Evolutionary conservation across 1,140 invertebrate species (phyloP).

Genomic region (Sinonovacula constricta): DNA sequence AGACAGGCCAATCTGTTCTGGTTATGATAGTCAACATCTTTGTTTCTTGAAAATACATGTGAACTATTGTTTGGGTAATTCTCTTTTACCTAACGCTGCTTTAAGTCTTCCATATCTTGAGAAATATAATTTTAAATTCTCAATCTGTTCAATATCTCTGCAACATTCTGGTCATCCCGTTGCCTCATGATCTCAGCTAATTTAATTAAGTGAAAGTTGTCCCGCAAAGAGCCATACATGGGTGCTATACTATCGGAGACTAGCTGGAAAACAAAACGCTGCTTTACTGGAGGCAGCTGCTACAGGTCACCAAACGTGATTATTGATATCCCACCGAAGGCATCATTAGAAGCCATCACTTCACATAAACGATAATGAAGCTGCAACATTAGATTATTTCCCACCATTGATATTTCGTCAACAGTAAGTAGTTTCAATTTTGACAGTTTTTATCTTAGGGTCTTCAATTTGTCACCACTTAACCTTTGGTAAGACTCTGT

Average conservation of each 20-base stretch:
- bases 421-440: slow-evolving; percentile 5
- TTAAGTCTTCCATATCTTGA: slow-evolving; percentile 2
- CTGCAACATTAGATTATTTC: background rate
- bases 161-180: slow-evolving; percentile 3
- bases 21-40: slow-evolving; percentile 20
- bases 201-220: background rate
- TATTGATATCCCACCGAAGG: slow-evolving; percentile 10
- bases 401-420: slow-evolving; percentile 20
- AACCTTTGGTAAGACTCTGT: background rate
- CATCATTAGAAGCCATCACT: background rate
- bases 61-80: background rate
- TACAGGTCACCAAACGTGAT: slow-evolving; percentile 17
- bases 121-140: background rate
- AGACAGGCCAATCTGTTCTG: background rate
- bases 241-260: background rate
- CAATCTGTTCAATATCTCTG: slow-evolving; percentile 9
- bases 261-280: slow-evolving; percentile 9
- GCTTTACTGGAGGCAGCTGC: slow-evolving; percentile 6
- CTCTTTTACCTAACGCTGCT: background rate
- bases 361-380: slow-evolving; percentile 8
- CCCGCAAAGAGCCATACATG: slow-evolving; percentile 2
- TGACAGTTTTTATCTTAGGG: background rate
- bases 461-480: slow-evolving; percentile 11
- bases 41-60: slow-evolving; percentile 26
- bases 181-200: slow-evolving; percentile 6